Percentiles rank a stretch among this genome's conserved stretches.
Evolutionary conservation across 2,888 invertebrate species (phyloP).

Genomic region (Cremastobaeus sp.): DNA sequence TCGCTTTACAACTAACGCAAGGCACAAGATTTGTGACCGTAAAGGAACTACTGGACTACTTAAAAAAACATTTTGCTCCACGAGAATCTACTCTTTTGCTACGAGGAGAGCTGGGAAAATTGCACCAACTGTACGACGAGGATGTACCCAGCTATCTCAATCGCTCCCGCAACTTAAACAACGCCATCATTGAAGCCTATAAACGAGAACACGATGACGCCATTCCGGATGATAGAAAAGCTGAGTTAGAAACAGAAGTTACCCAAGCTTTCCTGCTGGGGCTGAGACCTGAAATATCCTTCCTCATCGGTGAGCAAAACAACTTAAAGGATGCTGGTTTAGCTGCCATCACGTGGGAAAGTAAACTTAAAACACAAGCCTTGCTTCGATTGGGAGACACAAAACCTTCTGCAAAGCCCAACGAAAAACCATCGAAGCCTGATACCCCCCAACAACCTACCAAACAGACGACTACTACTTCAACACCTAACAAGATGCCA

Average conservation of each 20-base stretch:
- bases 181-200: neutral
- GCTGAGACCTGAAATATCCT: constrained; percentile 1
- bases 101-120: constrained; percentile 5
- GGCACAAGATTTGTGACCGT: neutral
- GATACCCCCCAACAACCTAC: too few relatives aligned
- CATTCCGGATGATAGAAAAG: neutral
- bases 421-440: too few relatives aligned
- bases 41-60: neutral
- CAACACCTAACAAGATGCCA: too few relatives aligned
- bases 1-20: neutral
- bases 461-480: neutral
- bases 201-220: neutral
- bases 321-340: neutral
- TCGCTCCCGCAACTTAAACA: neutral
- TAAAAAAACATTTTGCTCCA: too few relatives aligned
- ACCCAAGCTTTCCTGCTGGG: constrained; percentile 9
- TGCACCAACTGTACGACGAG: constrained; percentile 9
- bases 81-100: too few relatives aligned
- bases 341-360: neutral
- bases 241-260: constrained; percentile 5
- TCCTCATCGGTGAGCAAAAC: too few relatives aligned
- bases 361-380: neutral
- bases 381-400: neutral
- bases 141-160: constrained; percentile 3
- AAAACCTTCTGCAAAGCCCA: neutral